Evolutionary conservation across 2,888 invertebrate species (phyloP), one percentile per base, ranked within the genome.

Genomic region (Plagodis pulveraria): DNA sequence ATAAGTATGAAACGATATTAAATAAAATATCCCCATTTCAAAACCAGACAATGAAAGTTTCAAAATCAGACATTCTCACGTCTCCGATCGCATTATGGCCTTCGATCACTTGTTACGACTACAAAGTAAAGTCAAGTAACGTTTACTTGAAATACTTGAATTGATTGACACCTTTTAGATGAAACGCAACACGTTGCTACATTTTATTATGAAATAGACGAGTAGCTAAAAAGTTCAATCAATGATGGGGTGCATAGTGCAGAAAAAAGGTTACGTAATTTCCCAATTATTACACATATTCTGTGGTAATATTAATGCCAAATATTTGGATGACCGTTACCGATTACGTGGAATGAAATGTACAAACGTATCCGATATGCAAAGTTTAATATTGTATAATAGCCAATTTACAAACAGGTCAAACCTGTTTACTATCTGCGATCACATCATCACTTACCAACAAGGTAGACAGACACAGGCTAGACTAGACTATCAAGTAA

Each of bases 111-210:
- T 43, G 36, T 35, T 43, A 10, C 51, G 33, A 22, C 4, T 9
- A 57, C 58, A 38, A 53, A 58, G 36, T 36, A 8, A 36, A 36
- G 4, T 36, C 7, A 5, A 9, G 7, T 36, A 36, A 36, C 36
- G 9, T 36, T 36, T 8, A 36, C 36, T 36, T 6, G 36, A 36
- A 36, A 36, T 36, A 53, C 58, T 50, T 65, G 63, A 67, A 64
- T 61, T 61, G 67, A 65, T 66, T 66, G 69, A 67, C 70, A 71
- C 63, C 62, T 55, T 50, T 46, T 47, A 56, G 55, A 55, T 62
- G 67, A 61, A 41, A 54, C 52, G 63, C 52, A 51, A 56, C 11
- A 11, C 38, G 47, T 51, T 58, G 33, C 58, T 38, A 43, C 52
- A 62, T 66, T 62, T 49, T 5, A 58, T 66, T 67, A 67, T 49